Conservation (phyloP, 2,113 vertebrate species). For the Centropus unirufus region DNA sequence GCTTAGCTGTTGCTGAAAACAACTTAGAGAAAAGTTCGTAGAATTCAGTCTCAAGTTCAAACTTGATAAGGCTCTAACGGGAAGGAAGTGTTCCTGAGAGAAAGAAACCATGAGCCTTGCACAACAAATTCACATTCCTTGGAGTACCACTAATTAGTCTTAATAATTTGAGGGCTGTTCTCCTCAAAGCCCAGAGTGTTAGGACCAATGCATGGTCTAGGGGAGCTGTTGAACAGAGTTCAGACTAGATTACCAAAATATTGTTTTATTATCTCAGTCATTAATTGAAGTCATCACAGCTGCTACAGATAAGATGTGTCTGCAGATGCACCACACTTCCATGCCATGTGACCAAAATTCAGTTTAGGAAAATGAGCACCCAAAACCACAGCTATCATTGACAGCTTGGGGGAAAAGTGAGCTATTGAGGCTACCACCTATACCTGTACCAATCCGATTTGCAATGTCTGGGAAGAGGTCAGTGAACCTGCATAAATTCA, state of each 20-base stretch:
- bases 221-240: background rate
- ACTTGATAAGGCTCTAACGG: background rate
- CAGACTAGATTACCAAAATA: background rate
- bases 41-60: background rate
- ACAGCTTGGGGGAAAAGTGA: background rate
- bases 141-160: background rate
- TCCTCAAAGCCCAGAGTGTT: background rate
- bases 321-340: background rate
- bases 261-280: background rate
- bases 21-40: background rate
- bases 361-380: background rate
- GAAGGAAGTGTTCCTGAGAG: background rate
- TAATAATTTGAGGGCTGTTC: background rate
- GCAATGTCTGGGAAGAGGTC: background rate
- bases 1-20: background rate
- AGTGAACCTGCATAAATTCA: background rate
- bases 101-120: background rate
- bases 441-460: background rate
- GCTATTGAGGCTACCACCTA: background rate
- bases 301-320: background rate
- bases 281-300: background rate
- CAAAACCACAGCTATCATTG: background rate
- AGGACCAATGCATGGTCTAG: background rate
- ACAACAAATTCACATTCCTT: background rate
- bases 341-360: background rate